Conservation (phyloP, 2,888 invertebrate species). For the Plagodis dolabraria region DNA sequence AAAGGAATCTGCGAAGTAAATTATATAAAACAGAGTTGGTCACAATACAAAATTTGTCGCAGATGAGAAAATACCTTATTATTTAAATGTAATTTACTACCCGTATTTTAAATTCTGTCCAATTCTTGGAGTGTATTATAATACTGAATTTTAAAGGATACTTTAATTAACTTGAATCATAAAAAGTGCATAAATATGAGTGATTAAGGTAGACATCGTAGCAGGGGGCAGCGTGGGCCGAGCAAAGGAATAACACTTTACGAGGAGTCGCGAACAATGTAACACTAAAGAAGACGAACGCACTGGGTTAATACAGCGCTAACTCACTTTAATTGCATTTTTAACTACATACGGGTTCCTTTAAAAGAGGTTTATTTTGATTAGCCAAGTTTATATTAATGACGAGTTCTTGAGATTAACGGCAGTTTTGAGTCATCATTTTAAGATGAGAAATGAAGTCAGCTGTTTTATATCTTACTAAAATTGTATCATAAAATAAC, state of each 20-base stretch:
- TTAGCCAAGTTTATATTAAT: slow-evolving; percentile 49
- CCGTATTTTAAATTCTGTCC: slow-evolving; percentile 34
- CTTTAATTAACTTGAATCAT: slow-evolving; percentile 67
- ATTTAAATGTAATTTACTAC: slow-evolving; percentile 42
- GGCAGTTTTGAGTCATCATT: slow-evolving; percentile 36
- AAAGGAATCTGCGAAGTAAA: slow-evolving; percentile 18
- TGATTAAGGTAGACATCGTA: slow-evolving; percentile 73
- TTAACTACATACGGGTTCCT: slow-evolving; percentile 64
- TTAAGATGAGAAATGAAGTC: slow-evolving; percentile 24
- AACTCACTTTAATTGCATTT: slow-evolving; percentile 66
- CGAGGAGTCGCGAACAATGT: slow-evolving; percentile 69
- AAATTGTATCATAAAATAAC: not conserved
- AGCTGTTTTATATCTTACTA: slow-evolving; percentile 7
- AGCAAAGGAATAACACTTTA: slow-evolving; percentile 65
- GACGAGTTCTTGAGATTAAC: slow-evolving; percentile 42
- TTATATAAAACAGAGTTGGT: slow-evolving; percentile 20
- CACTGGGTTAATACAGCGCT: slow-evolving; percentile 56
- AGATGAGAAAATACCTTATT: slow-evolving; percentile 22
- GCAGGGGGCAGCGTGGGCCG: slow-evolving; percentile 60
- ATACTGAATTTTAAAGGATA: slow-evolving; percentile 54
- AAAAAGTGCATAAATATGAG: slow-evolving; percentile 76
- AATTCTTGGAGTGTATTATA: slow-evolving; percentile 25
- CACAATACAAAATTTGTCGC: slow-evolving; percentile 14
- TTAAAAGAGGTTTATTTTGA: slow-evolving; percentile 51
- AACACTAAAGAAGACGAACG: slow-evolving; percentile 47